Base-by-base conservation (phyloP, 2,888 invertebrate genomes). In the Salticus scenicus region DNA sequence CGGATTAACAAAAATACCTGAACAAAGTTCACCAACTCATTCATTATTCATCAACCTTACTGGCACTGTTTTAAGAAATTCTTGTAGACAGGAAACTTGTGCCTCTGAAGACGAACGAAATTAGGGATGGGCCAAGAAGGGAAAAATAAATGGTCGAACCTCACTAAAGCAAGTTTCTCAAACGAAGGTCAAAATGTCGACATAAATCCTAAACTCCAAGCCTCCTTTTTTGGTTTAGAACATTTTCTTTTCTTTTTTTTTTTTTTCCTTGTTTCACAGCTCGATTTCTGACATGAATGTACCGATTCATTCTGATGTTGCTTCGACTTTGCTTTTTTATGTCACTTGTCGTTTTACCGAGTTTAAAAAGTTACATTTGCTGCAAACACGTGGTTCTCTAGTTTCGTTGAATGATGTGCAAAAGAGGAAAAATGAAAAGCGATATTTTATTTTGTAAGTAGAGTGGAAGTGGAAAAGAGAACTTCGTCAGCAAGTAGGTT, bases 301-400 rank as follows among this genome's bases (percentile, higher is more conserved):
- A 17, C 57, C 12, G 24, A 57, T 57, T 57, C 57, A 57, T 57
- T 24, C 57, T 24, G 7, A 17, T 47, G 10, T 47, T 24, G 4
- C 24, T n/a, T 24, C 17, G 17, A 4, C 37, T 47, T 5, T 47
- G 24, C 24, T 57, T 57, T 57, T 24, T 24, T 57, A 57, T 57
- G 57, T 57, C 57, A 57, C 24, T 57, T 57, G 57, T 57, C 57
- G 24, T 57, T 57, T 57, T 24, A 57, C 2, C 57, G 24, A 57
- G 57, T 57, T 57, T 57, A 57, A 57, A 57, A 57, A 5, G 57
- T 57, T 57, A 57, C 57, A 57, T 57, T 57, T 57, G 24, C 17
- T 24, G 24, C 57, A 57, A 57, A 57, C 57, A 57, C 57, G 57
- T 5, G 24, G 24, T 1, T 57, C 1, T 57, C 57, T 24, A 12